These are phyloP conservation scores for Delia radicum DNA, from an alignment of 1,140 invertebrate genomes.

Conservation along the genomic window DNA sequence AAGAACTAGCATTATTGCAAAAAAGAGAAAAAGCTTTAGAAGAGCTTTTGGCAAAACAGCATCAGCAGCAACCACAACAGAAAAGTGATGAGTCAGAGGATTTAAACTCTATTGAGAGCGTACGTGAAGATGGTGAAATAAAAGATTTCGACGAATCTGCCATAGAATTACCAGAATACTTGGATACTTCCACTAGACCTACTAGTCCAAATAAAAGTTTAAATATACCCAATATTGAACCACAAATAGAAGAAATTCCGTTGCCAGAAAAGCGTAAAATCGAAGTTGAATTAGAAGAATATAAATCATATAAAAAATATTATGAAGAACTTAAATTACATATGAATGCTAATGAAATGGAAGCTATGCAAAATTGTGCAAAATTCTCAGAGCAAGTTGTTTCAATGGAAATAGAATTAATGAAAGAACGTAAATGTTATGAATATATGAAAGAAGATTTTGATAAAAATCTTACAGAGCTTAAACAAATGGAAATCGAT, in stretches of 20 bases:
- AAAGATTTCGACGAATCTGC: conserved; percentile 7
- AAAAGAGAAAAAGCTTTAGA: conserved; percentile 62
- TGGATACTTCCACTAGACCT: conserved; percentile 43
- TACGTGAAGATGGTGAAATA: conserved; percentile 44
- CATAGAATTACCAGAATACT: background rate
- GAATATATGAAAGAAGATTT: conserved; percentile 43
- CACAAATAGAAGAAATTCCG: conserved; percentile 26
- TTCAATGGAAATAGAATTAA: conserved; percentile 37
- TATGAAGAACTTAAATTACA: conserved; percentile 46
- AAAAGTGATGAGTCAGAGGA: conserved; percentile 38
- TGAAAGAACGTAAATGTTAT: conserved; percentile 37
- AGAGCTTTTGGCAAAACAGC: conserved; percentile 38
- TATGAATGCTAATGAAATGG: conserved; percentile 39
- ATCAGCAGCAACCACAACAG: conserved; percentile 27
- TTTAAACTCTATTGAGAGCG: conserved; percentile 43
- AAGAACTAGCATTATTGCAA: conserved; percentile 60
- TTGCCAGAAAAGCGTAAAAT: background rate
- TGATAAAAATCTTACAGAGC: conserved; percentile 35
- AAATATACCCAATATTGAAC: conserved; percentile 34
- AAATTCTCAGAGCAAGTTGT: conserved; percentile 37
- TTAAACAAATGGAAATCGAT: conserved; percentile 34
- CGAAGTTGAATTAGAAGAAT: conserved; percentile 30
- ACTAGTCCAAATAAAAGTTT: conserved; percentile 38
- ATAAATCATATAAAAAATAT: conserved; percentile 38
- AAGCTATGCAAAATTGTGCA: conserved; percentile 34